phyloP scores from a whole-genome alignment of 2,113 vertebrate genomes.

The Tor tambroides region DNA sequence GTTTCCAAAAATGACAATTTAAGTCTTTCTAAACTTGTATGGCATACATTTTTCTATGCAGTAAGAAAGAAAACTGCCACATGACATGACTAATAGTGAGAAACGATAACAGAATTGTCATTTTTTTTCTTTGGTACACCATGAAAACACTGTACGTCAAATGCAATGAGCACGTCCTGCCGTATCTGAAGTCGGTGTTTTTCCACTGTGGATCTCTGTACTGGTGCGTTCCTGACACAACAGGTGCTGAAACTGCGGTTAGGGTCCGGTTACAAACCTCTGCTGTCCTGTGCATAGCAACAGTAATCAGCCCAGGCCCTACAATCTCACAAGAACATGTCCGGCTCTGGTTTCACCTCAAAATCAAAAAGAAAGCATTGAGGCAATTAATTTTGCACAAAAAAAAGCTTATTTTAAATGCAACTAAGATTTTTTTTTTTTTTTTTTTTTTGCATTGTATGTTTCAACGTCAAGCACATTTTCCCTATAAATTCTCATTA shows the following conservation, averaged over 20 bases:
- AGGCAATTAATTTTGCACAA: background rate
- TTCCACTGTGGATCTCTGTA: background rate
- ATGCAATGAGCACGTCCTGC: background rate
- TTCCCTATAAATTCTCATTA: background rate
- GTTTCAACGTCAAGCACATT: background rate
- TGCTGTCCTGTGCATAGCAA: conserved; percentile 58
- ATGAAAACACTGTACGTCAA: background rate
- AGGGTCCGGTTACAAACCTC: conserved; percentile 56
- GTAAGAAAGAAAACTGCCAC: background rate
- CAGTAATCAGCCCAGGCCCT: conserved; percentile 4
- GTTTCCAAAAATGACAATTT: background rate
- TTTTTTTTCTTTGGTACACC: background rate
- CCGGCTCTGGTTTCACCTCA: background rate
- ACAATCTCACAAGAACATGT: background rate
- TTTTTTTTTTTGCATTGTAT: background rate
- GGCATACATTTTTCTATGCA: too few species aligned
- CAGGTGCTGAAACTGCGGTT: conserved; percentile 8
- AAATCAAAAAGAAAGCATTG: background rate
- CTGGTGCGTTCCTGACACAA: background rate
- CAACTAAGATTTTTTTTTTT: background rate
- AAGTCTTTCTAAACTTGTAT: too few species aligned
- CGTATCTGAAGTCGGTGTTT: background rate
- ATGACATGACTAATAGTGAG: background rate
- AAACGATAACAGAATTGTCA: background rate
- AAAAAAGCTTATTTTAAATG: background rate